phyloP scores from a whole-genome alignment of 2,797 vertebrate species.

The Cygnus olor region DNA sequence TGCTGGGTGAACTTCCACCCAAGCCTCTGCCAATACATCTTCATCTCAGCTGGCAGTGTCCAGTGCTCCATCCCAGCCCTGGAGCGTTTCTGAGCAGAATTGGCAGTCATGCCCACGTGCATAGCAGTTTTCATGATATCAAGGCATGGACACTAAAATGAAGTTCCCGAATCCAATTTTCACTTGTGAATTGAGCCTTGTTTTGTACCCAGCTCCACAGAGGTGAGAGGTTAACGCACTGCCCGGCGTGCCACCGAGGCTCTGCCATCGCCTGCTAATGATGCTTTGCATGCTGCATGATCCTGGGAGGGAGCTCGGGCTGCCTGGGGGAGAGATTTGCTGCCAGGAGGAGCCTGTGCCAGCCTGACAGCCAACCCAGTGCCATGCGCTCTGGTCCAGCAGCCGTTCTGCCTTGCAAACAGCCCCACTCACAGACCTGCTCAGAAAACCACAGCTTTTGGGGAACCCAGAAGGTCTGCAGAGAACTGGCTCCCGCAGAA shows the following conservation, averaged over 20 bases:
- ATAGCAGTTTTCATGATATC: neutral
- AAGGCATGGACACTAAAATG: neutral
- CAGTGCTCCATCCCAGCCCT: neutral
- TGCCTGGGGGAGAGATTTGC: neutral
- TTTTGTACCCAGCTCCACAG: neutral
- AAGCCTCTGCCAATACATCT: neutral
- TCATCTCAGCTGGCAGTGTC: neutral
- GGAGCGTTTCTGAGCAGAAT: neutral
- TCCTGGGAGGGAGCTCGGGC: neutral
- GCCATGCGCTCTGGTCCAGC: neutral
- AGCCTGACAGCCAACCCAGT: neutral
- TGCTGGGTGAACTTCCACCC: neutral
- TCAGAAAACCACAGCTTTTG: neutral
- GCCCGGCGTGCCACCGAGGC: neutral
- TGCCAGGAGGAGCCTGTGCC: neutral
- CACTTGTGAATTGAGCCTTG: neutral
- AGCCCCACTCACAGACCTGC: neutral
- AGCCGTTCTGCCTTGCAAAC: neutral
- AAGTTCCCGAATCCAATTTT: conserved; percentile 16
- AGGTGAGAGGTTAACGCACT: neutral
- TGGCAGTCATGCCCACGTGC: neutral
- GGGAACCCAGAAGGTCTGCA: neutral
- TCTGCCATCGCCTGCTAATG: neutral
- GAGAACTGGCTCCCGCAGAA: neutral
- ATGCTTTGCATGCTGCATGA: neutral